phyloP scores from a whole-genome alignment of 2,797 vertebrate genomes.

The Poeciliopsis presidionis region DNA sequence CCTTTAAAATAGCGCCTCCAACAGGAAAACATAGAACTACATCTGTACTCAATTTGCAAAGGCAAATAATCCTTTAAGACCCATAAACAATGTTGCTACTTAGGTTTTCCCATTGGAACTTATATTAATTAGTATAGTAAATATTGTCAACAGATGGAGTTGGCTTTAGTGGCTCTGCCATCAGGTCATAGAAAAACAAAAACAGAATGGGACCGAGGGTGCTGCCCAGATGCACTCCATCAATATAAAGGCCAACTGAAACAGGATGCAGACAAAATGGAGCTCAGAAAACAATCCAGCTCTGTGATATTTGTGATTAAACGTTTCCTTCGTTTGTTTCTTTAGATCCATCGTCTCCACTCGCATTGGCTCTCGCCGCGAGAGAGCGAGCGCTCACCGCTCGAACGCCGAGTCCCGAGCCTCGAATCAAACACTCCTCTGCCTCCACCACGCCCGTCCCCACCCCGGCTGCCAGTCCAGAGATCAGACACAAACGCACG shows the following conservation, averaged over 20 bases:
- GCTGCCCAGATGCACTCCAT: neutral
- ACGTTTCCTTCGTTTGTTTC: neutral
- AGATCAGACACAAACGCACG: constrained; percentile 82
- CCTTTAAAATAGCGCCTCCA: neutral
- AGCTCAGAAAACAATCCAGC: neutral
- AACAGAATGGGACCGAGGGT: neutral
- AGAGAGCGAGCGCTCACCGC: constrained; percentile 92
- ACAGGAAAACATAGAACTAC: neutral
- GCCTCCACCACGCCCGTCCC: constrained; percentile 73
- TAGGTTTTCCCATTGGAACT: neutral
- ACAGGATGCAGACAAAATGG: neutral
- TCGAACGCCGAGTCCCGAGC: constrained; percentile 79
- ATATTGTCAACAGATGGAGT: neutral
- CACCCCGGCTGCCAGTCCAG: constrained; percentile 82
- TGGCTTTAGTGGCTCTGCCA: neutral
- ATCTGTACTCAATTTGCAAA: neutral
- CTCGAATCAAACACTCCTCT: constrained; percentile 68
- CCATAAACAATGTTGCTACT: neutral
- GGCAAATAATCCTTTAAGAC: neutral
- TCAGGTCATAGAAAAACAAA: neutral
- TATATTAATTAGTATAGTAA: neutral
- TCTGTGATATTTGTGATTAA: neutral
- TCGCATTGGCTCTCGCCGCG: constrained; percentile 96
- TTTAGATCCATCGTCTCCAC: constrained; percentile 91
- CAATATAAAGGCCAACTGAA: neutral